Evolutionary conservation across 2,797 vertebrate genomes (phyloP).

Genomic region (Martes flavigula): DNA sequence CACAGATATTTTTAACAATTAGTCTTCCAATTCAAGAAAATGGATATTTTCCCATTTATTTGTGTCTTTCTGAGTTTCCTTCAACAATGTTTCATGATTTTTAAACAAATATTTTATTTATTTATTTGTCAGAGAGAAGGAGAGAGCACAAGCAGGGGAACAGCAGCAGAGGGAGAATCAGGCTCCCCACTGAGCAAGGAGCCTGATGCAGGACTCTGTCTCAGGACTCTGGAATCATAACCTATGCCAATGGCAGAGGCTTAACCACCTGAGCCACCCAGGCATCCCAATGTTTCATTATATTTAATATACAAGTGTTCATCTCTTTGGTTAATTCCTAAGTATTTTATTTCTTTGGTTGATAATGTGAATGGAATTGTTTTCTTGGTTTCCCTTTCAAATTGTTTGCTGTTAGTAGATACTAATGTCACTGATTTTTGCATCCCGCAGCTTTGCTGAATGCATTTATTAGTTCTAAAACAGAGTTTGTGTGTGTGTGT

Average conservation of each 20-base stretch:
- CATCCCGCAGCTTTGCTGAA: background rate
- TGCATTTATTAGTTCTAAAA: background rate
- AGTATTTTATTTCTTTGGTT: background rate
- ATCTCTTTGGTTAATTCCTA: background rate
- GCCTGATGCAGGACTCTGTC: too few species aligned
- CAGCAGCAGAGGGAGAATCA: too few species aligned
- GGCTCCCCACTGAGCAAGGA: too few species aligned
- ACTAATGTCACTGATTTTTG: background rate
- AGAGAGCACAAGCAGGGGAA: too few species aligned
- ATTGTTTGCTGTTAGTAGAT: background rate
- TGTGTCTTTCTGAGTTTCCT: background rate
- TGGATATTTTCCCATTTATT: background rate
- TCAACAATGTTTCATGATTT: background rate
- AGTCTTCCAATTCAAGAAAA: background rate
- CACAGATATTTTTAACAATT: background rate
- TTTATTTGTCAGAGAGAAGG: too few species aligned
- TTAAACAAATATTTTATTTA: background rate
- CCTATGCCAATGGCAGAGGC: too few species aligned
- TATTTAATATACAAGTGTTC: background rate
- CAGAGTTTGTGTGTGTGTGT: background rate
- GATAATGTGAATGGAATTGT: background rate
- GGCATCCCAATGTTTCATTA: background rate
- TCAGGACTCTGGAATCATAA: too few species aligned
- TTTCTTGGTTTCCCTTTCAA: background rate
- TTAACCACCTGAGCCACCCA: too few species aligned